Conservation (phyloP, 2,888 invertebrate species). For the Nomada hirtipes region DNA sequence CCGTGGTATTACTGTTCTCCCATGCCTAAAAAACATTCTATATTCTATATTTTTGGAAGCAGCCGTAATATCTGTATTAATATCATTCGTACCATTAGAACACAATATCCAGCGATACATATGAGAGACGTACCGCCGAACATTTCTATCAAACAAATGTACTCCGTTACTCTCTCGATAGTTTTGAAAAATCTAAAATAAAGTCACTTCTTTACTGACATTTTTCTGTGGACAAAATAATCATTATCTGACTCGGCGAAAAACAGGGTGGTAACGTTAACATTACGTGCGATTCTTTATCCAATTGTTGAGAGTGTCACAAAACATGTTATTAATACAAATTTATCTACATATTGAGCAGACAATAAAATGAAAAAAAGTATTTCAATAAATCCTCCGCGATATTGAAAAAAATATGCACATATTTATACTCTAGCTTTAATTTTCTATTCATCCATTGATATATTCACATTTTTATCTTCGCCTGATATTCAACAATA, state of each 20-base stretch:
- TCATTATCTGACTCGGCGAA: too few relatives aligned
- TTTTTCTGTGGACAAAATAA: not conserved
- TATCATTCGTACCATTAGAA: slow-evolving; percentile 61
- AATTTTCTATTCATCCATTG: not conserved
- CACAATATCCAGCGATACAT: slow-evolving; percentile 75
- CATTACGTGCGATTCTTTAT: too few relatives aligned
- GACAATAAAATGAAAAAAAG: too few relatives aligned
- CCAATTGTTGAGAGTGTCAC: too few relatives aligned
- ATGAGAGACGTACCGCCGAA: slow-evolving; percentile 74
- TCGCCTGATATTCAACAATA: slow-evolving; percentile 46
- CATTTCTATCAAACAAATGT: slow-evolving; percentile 76
- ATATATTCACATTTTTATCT: slow-evolving; percentile 35
- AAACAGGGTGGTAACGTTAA: too few relatives aligned
- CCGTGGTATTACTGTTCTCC: slow-evolving; percentile 35
- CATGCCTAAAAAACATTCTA: slow-evolving; percentile 46
- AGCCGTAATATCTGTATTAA: not conserved
- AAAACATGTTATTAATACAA: too few relatives aligned
- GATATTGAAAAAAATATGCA: not conserved
- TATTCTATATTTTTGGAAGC: not conserved
- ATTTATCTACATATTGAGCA: too few relatives aligned
- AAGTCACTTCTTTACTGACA: not conserved
- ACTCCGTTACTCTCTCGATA: slow-evolving; percentile 70
- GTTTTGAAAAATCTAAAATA: slow-evolving; percentile 70
- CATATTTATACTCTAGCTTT: too few relatives aligned
- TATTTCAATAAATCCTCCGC: too few relatives aligned